phyloP scores from a whole-genome alignment of 2,797 vertebrate genomes.

The Pristis pectinata region DNA sequence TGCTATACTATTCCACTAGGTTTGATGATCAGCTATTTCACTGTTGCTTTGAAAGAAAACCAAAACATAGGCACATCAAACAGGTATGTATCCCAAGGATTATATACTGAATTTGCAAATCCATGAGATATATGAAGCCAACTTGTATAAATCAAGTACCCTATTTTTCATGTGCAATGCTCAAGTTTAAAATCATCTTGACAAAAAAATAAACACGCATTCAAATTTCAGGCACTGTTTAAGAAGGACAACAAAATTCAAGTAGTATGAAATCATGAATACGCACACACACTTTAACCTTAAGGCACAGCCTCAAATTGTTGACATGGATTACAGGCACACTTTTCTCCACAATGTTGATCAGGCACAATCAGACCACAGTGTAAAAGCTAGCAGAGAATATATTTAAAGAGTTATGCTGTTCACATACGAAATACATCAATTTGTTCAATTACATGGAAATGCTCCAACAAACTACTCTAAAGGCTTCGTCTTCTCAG shows the following conservation, averaged over 20 bases:
- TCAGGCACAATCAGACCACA: neutral
- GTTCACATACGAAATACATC: neutral
- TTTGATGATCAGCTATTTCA: constrained; percentile 12
- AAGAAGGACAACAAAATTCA: neutral
- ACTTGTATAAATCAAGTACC: neutral
- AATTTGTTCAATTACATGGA: constrained; percentile 16
- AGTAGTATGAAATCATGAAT: neutral
- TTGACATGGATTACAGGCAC: neutral
- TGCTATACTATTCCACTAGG: neutral
- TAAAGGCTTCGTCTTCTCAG: neutral
- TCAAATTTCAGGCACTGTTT: neutral
- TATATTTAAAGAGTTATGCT: neutral
- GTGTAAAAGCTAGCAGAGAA: neutral
- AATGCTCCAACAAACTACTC: neutral
- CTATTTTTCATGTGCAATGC: neutral
- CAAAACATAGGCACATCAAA: constrained; percentile 2
- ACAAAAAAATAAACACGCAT: neutral
- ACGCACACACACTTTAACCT: neutral
- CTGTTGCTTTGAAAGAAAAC: neutral
- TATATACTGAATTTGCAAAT: neutral
- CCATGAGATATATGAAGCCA: neutral
- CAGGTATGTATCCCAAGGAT: neutral
- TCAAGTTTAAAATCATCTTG: neutral
- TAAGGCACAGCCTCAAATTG: constrained; percentile 13
- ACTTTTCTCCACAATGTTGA: neutral